Conservation (phyloP, 1,140 invertebrate genomes). For the Gryllus bimaculatus region DNA sequence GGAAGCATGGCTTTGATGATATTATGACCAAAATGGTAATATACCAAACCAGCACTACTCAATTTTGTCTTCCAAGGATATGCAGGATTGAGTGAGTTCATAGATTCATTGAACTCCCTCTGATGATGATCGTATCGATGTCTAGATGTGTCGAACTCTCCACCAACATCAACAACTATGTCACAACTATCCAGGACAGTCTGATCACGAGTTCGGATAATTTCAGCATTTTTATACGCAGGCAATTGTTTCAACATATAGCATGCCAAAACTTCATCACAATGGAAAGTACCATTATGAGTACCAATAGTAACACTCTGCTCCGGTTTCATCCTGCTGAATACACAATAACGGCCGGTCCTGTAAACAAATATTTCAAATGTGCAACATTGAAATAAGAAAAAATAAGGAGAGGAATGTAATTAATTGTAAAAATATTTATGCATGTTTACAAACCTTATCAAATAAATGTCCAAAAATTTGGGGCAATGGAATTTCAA, state of each 20-base stretch:
- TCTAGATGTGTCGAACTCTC: constrained; percentile 64
- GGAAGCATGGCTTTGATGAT: constrained; percentile 54
- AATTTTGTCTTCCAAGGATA: constrained; percentile 58
- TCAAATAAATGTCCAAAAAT: too few relatives aligned
- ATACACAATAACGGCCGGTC: background rate
- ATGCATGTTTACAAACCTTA: too few relatives aligned
- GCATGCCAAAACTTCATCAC: constrained; percentile 91
- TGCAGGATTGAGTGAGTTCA: constrained; percentile 44
- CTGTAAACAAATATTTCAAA: too few relatives aligned
- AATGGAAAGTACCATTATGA: constrained; percentile 81
- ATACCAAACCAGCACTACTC: constrained; percentile 92
- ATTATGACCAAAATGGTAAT: constrained; percentile 79
- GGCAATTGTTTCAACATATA: constrained; percentile 78
- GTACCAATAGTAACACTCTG: constrained; percentile 55
- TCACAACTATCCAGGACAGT: constrained; percentile 70
- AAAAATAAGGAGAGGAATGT: too few relatives aligned
- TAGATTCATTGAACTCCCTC: constrained; percentile 51
- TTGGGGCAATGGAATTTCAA: too few relatives aligned
- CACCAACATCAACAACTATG: constrained; percentile 95
- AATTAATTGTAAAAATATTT: too few relatives aligned
- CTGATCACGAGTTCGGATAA: constrained; percentile 64
- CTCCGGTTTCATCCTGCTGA: background rate
- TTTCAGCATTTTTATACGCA: constrained; percentile 68
- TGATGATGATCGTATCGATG: constrained; percentile 95
- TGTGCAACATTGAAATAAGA: too few relatives aligned